Evolutionary conservation across 2,797 vertebrate species (phyloP).

Genomic region (Oophaga sylvatica): DNA sequence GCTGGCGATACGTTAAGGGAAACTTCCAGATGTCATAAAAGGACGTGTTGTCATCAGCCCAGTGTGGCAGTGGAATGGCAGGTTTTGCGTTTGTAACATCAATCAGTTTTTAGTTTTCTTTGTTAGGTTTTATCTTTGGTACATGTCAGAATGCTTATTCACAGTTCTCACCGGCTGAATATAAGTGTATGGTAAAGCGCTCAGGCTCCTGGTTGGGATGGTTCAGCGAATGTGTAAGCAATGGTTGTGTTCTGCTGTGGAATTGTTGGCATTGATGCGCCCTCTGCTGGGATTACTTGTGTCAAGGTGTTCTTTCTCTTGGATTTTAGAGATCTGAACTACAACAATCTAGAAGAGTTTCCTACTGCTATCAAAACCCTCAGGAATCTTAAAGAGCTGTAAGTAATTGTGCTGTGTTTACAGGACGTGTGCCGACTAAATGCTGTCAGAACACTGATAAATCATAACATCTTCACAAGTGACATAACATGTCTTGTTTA

Average conservation of each 20-base stretch:
- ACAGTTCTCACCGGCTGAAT: background rate
- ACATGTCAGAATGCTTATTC: background rate
- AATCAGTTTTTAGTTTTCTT: background rate
- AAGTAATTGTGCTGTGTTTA: conserved; percentile 71
- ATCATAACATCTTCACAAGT: background rate
- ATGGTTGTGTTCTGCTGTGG: background rate
- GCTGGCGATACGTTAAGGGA: background rate
- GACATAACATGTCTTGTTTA: background rate
- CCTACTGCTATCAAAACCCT: conserved; percentile 85
- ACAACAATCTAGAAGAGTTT: conserved; percentile 90
- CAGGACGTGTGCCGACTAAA: background rate
- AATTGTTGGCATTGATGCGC: conserved; percentile 13
- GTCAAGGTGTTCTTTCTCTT: conserved; percentile 12
- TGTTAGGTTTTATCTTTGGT: background rate
- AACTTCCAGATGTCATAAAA: background rate
- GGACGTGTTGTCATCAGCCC: background rate
- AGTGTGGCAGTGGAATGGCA: background rate
- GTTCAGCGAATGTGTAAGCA: background rate
- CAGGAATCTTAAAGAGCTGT: conserved; percentile 90
- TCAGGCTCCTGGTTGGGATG: background rate
- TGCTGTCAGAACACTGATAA: background rate
- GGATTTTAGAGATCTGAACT: conserved; percentile 88
- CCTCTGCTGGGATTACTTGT: conserved; percentile 25
- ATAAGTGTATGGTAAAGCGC: background rate
- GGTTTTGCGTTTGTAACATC: background rate